A percentile compares a stretch with the other conserved stretches of the same genome.
phyloP scores from a whole-genome alignment of 2,113 vertebrate genomes.

The Gymnogyps californianus region DNA sequence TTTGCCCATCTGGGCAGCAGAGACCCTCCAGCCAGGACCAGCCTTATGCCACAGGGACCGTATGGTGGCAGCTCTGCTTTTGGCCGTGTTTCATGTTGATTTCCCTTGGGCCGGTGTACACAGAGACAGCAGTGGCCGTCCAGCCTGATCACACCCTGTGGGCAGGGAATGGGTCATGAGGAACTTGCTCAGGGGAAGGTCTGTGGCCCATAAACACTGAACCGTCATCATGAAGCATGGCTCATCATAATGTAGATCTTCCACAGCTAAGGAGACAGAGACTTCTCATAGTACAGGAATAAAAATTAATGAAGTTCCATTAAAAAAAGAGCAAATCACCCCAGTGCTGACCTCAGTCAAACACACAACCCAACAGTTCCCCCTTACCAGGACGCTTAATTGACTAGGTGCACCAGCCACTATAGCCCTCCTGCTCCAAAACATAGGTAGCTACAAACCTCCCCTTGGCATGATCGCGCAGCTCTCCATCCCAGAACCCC shows the following conservation, averaged over 20 bases:
- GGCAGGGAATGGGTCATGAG: neutral
- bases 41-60: neutral
- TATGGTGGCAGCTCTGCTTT: neutral
- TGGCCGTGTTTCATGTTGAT: neutral
- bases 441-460: neutral
- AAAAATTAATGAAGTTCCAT: neutral
- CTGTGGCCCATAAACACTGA: neutral
- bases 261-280: neutral
- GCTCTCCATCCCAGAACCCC: neutral
- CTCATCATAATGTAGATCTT: rapidly evolving
- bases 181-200: neutral
- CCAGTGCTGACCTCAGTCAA: neutral
- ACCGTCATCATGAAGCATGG: rapidly evolving
- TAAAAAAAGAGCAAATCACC: neutral
- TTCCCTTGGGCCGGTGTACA: rapidly evolving
- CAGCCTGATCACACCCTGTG: neutral
- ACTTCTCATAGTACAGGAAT: neutral
- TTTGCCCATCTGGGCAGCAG: neutral
- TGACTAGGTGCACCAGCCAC: neutral
- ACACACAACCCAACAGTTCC: neutral
- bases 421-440: neutral
- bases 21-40: neutral
- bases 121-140: neutral
- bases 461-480: rapidly evolving
- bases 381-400: neutral